Evolutionary conservation across 2,888 invertebrate genomes (phyloP), one percentile per base, ranked within the genome.

Genomic region (Camponotus fellah): DNA sequence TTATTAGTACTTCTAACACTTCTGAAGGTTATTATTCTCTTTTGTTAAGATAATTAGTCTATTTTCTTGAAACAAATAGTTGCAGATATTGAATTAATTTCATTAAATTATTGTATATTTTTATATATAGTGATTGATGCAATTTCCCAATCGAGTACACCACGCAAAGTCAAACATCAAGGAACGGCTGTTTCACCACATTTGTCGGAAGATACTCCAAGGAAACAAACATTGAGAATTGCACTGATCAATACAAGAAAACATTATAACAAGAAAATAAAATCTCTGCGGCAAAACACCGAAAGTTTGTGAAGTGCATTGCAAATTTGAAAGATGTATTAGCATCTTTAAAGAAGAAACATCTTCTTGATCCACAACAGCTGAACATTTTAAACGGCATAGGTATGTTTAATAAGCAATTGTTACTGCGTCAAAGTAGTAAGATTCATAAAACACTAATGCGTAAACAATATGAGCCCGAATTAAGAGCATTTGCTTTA

Each of bases 331-430:
- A 65, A 65, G 1, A 65, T 37, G 5, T 40, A 40, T 40, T 65
- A 21, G 4, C n/a, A 40, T 21, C 65, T 17, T 62, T 62, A 3
- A 62, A 62, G 26, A 62, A 62, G 14, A 62, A 62, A 26, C 5
- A 0, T 62, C 17, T 62, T 62, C 60, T 60, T 60, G 32, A 32
- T 32, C 1, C 3, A 2, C 26, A 26, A 58, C 56, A 72, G 17
- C 1, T 72, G 21, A 40, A 72, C 10, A 37, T 14, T 37, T 37
- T 72, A 56, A 49, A 34, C 1, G n/a, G 0, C n/a, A 2, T 53
- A 34, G 58, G 58, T 72, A 56, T 1, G 5, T 53, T 26, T 37
- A 72, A 72, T 37, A 34, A 72, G 5, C 56, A 72, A 56, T 72
- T 72, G 12, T 56, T 72, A 56, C 0, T 14, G 10, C 49, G 58